Conservation (phyloP, 2,888 invertebrate genomes). For the Nemapogon koenigi region DNA sequence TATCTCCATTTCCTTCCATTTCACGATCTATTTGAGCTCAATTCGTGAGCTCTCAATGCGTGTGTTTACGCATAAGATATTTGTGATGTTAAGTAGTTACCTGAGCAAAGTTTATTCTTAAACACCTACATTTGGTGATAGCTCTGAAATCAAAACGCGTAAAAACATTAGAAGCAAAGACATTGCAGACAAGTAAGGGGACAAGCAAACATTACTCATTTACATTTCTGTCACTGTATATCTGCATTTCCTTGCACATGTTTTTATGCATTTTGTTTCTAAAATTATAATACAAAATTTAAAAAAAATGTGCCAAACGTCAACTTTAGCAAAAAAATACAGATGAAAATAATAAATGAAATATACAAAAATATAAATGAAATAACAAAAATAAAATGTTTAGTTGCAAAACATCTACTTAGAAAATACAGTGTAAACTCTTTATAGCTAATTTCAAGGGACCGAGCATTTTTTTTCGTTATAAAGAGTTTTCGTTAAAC, state of each 20-base stretch:
- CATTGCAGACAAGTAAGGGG: constrained; percentile 13
- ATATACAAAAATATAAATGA: constrained; percentile 6
- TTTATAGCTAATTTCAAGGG: too few relatives aligned
- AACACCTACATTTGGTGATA: constrained; percentile 3
- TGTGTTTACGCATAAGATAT: too few relatives aligned
- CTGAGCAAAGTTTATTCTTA: too few relatives aligned
- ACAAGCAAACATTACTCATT: not conserved
- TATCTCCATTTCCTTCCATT: too few relatives aligned
- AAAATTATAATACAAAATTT: constrained; percentile 20
- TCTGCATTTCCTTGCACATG: constrained; percentile 60
- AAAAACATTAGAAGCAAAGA: constrained; percentile 4
- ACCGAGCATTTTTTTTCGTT: too few relatives aligned
- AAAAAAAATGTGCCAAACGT: constrained; percentile 19
- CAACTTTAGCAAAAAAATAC: constrained; percentile 52
- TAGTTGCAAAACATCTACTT: too few relatives aligned
- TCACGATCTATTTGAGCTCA: too few relatives aligned
- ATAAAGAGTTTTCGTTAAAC: too few relatives aligned
- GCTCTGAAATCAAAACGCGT: constrained; percentile 3
- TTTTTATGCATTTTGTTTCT: constrained; percentile 59
- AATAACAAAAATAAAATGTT: constrained; percentile 4
- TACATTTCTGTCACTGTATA: constrained; percentile 9
- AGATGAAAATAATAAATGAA: constrained; percentile 24
- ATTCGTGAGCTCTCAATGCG: too few relatives aligned
- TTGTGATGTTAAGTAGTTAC: too few relatives aligned
- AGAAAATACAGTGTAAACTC: too few relatives aligned